Conservation (phyloP, 2,888 invertebrate genomes). For the Phyllotreta striolata region DNA sequence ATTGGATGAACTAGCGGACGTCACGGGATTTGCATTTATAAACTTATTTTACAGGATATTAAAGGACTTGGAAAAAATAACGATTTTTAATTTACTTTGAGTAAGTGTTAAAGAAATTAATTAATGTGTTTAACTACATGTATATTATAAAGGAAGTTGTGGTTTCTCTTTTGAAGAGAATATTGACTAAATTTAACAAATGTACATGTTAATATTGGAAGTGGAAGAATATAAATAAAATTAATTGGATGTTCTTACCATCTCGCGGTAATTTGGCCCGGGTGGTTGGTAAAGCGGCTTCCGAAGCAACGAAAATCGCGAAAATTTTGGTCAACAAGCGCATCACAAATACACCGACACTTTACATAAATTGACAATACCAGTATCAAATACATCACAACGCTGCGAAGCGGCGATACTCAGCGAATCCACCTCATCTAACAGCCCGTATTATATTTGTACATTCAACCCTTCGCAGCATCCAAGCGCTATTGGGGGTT, state of each 20-base stretch:
- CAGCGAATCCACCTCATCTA: constrained; percentile 15
- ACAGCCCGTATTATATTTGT: constrained; percentile 13
- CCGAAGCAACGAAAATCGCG: constrained; percentile 27
- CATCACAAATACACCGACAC: constrained; percentile 33
- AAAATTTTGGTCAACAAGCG: constrained; percentile 30
- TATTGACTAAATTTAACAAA: no score
- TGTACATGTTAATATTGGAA: background rate
- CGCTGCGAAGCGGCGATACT: constrained; percentile 18
- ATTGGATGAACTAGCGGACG: no score
- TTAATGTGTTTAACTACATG: no score
- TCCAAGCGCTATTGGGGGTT: constrained; percentile 25
- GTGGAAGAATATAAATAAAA: background rate
- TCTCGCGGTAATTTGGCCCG: constrained; percentile 35
- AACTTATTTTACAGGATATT: no score
- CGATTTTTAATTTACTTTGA: no score
- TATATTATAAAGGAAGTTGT: no score
- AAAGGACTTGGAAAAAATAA: no score
- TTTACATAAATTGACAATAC: constrained; percentile 14
- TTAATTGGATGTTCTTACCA: constrained; percentile 26
- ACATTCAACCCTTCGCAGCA: constrained; percentile 21
- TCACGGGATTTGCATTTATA: no score
- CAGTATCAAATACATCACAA: constrained; percentile 35
- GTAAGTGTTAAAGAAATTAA: no score
- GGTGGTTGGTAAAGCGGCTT: constrained; percentile 29
- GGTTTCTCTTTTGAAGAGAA: no score